Evolutionary conservation across 2,113 vertebrate species (phyloP).

Genomic region (Polypterus senegalus): DNA sequence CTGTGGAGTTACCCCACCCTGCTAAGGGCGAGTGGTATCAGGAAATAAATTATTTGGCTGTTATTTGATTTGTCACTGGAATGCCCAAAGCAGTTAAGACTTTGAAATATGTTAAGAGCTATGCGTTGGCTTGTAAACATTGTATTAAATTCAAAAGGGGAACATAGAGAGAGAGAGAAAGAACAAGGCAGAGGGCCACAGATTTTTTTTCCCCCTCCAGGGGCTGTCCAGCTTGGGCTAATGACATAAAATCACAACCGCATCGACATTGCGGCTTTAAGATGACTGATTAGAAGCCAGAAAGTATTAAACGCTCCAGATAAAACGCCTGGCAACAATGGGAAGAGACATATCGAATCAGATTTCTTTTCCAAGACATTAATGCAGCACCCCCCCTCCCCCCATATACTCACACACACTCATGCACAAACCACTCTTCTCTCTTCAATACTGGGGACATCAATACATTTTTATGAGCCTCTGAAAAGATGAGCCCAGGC

Average conservation of each 20-base stretch:
- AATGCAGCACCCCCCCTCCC: constrained; percentile 51
- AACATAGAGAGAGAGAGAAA: constrained; percentile 2
- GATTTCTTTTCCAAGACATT: constrained; percentile 70
- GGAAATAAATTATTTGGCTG: constrained; percentile 72
- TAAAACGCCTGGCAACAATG: constrained; percentile 72
- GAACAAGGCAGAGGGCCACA: constrained; percentile 2
- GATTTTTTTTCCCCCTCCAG: constrained; percentile 5
- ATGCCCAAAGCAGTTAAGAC: constrained; percentile 62
- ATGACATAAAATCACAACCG: constrained; percentile 25
- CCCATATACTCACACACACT: constrained; percentile 23
- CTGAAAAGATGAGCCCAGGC: constrained; percentile 49
- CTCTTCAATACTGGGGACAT: constrained; percentile 44
- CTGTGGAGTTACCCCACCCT: constrained; percentile 49
- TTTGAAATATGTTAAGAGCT: constrained; percentile 70
- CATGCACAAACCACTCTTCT: constrained; percentile 31
- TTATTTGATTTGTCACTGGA: constrained; percentile 83
- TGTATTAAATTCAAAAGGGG: constrained; percentile 31
- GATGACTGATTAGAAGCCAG: constrained; percentile 76
- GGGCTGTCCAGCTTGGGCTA: constrained; percentile 12
- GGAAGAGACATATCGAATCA: constrained; percentile 77
- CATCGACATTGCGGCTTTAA: constrained; percentile 42
- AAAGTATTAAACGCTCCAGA: constrained; percentile 69
- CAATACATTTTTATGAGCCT: constrained; percentile 63
- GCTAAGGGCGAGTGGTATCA: constrained; percentile 56
- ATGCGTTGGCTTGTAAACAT: constrained; percentile 36